Evolutionary conservation across 1,140 invertebrate genomes (phyloP).

Genomic region (Drosophila lini): DNA sequence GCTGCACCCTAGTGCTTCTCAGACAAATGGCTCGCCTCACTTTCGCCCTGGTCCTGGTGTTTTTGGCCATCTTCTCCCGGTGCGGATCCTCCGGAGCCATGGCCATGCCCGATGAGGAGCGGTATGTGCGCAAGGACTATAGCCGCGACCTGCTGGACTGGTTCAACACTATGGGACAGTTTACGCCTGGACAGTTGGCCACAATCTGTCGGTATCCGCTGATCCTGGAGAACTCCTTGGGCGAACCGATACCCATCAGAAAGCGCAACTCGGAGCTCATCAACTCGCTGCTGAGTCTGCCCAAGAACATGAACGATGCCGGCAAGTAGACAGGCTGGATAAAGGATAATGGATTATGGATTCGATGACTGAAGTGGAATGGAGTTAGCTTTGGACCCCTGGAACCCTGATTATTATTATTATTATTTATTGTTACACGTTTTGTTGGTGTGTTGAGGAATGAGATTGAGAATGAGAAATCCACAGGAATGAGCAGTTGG

Average conservation of each 20-base stretch:
- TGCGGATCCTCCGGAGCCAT: constrained; percentile 24
- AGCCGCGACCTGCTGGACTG: constrained; percentile 75
- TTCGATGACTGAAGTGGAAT: background rate
- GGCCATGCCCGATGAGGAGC: constrained; percentile 79
- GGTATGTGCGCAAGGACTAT: constrained; percentile 81
- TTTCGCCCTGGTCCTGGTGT: constrained; percentile 27
- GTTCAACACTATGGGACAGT: constrained; percentile 62
- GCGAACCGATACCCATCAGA: constrained; percentile 61
- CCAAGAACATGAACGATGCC: constrained; percentile 89
- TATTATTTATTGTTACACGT: constrained; percentile 22
- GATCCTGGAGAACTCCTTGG: constrained; percentile 54
- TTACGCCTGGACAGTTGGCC: constrained; percentile 44
- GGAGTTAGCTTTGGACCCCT: constrained; percentile 7
- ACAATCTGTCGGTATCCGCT: constrained; percentile 67
- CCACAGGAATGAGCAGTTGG: constrained; percentile 18
- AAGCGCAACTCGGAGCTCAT: constrained; percentile 91
- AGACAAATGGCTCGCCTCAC: constrained; percentile 42
- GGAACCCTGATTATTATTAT: constrained; percentile 25
- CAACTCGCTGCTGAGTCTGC: constrained; percentile 89
- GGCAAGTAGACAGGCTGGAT: constrained; percentile 85
- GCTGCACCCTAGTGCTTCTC: background rate
- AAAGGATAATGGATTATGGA: background rate
- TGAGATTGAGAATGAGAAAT: constrained; percentile 2
- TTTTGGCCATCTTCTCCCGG: constrained; percentile 31
- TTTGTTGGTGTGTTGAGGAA: constrained; percentile 9